Conservation (phyloP, 1,140 invertebrate genomes). For the Sesamia nonagrioides region DNA sequence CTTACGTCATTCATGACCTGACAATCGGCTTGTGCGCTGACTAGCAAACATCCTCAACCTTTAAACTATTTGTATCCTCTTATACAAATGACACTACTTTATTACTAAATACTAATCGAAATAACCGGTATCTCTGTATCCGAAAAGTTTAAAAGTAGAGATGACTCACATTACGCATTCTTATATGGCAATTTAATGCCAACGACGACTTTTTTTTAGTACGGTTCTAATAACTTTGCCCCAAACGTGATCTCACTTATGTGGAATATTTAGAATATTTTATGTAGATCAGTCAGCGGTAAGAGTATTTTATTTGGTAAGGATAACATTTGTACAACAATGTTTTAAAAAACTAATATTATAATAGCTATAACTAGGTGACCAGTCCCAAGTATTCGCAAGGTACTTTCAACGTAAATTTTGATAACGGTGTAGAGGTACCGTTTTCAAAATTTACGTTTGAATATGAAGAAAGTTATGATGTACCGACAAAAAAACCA, state of each 20-base stretch:
- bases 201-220: conserved; percentile 24
- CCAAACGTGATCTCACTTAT: not conserved
- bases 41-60: conserved; percentile 79
- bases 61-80: conserved; percentile 71
- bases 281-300: not conserved
- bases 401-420: too few species aligned
- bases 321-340: too few species aligned
- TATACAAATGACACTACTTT: conserved; percentile 59
- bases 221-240: not conserved
- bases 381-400: too few species aligned
- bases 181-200: conserved; percentile 51
- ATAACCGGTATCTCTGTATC: conserved; percentile 63
- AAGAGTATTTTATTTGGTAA: too few species aligned
- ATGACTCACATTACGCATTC: conserved; percentile 69
- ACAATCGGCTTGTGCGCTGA: conserved; percentile 65
- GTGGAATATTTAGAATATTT: not conserved
- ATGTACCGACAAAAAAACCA: too few species aligned
- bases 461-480: too few species aligned
- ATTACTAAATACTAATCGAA: conserved; percentile 51
- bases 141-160: conserved; percentile 64
- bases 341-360: too few species aligned
- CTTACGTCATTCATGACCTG: conserved; percentile 70
- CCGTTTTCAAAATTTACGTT: too few species aligned
- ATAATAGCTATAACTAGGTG: too few species aligned
- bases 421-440: too few species aligned